phyloP scores from a whole-genome alignment of 2,888 invertebrate species.

The Anthoptus insignis region DNA sequence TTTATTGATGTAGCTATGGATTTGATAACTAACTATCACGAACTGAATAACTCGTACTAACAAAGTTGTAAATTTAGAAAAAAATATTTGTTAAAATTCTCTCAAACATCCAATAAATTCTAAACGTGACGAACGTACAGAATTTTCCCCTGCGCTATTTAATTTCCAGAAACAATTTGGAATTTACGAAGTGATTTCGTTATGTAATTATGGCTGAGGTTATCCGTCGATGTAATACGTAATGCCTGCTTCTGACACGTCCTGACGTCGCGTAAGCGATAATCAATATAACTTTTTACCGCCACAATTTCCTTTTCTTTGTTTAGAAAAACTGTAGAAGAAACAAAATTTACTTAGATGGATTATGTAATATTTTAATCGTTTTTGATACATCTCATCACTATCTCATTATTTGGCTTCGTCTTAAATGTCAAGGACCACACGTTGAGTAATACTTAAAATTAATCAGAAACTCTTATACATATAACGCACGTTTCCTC shows the following conservation, averaged over 20 bases:
- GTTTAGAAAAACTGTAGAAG: neutral
- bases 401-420: no score
- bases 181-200: neutral
- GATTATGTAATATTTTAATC: no score
- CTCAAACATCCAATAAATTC: neutral
- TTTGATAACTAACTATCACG: no score
- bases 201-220: neutral
- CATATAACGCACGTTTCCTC: no score
- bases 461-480: no score
- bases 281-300: conserved; percentile 12
- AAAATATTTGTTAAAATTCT: neutral
- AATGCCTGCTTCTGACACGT: conserved; percentile 12
- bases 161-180: neutral
- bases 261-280: conserved; percentile 15
- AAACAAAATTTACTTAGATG: neutral
- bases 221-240: neutral
- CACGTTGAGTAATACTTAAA: no score
- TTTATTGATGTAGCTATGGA: no score
- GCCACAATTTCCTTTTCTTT: neutral
- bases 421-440: no score
- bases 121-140: neutral
- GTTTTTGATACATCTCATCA: no score
- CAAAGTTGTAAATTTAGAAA: no score
- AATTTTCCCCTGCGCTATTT: neutral
- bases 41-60: no score